Conservation (phyloP, 1,140 invertebrate species). For the Euura lappo region DNA sequence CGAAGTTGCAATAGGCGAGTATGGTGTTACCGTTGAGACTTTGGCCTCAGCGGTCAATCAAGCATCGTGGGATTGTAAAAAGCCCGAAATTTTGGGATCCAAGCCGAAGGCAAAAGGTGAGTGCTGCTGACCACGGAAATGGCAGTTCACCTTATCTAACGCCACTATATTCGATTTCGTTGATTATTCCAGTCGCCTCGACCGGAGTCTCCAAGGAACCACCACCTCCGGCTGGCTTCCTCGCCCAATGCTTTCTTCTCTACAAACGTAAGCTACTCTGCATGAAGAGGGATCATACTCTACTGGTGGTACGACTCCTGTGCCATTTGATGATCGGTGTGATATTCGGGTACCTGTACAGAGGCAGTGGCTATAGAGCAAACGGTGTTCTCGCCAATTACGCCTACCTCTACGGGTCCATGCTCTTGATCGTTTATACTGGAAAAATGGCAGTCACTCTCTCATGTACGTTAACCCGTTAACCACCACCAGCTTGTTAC, state of each 20-base stretch:
- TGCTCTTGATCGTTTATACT: constrained; percentile 90
- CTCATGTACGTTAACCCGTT: constrained; percentile 78
- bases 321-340: constrained; percentile 85
- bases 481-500: not conserved
- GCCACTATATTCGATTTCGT: not conserved
- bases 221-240: constrained; percentile 48
- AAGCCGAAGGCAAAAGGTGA: constrained; percentile 38
- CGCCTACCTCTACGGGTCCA: constrained; percentile 89
- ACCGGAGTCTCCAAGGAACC: constrained; percentile 30
- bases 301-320: constrained; percentile 76
- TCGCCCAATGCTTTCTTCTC: constrained; percentile 55
- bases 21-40: constrained; percentile 67
- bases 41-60: constrained; percentile 65
- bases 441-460: constrained; percentile 96
- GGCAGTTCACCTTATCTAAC: not conserved
- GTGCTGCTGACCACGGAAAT: not conserved
- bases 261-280: constrained; percentile 55
- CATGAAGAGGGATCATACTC: constrained; percentile 62
- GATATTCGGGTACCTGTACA: constrained; percentile 89
- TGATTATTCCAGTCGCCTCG: not conserved
- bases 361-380: constrained; percentile 84
- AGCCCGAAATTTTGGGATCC: constrained; percentile 10
- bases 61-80: constrained; percentile 57
- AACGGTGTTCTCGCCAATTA: constrained; percentile 88
- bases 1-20: constrained; percentile 80